phyloP scores from a whole-genome alignment of 2,888 invertebrate genomes.

The Formica aserva region DNA sequence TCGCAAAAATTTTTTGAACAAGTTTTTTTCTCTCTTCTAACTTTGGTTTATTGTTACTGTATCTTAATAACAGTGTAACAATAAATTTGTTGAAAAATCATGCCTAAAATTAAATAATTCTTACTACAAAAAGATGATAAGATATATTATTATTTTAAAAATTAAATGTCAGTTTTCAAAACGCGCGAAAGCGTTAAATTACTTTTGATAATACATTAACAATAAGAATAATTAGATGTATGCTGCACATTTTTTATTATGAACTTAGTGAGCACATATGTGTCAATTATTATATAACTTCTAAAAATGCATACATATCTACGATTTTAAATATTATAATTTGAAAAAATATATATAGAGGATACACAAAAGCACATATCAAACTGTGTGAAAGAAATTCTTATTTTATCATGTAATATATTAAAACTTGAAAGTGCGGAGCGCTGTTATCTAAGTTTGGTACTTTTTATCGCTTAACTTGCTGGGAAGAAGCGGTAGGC shows the following conservation, averaged over 20 bases:
- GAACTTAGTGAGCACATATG: neutral
- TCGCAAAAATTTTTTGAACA: neutral
- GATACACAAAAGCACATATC: neutral
- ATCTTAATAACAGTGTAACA: too few species aligned
- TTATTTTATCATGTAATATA: constrained; percentile 5
- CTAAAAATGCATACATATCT: neutral
- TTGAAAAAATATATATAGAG: neutral
- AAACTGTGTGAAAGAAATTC: neutral
- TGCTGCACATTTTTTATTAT: neutral
- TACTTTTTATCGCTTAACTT: constrained; percentile 48
- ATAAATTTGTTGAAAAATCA: neutral
- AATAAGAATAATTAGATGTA: neutral
- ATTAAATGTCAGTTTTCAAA: neutral
- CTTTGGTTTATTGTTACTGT: neutral
- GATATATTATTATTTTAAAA: neutral
- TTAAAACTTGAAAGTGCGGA: constrained; percentile 36
- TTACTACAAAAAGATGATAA: neutral
- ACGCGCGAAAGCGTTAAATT: neutral
- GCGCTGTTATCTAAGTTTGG: constrained; percentile 32
- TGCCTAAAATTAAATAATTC: neutral
- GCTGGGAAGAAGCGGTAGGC: constrained; percentile 23
- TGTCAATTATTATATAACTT: constrained; percentile 1
- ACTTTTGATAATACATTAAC: too few species aligned
- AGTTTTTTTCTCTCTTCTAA: neutral
- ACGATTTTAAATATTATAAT: neutral